A percentile compares a stretch with the other conserved stretches of the same genome.
These are phyloP conservation scores for Torymus auratus DNA, from an alignment of 2,888 invertebrate genomes.

Conservation along the genomic window DNA sequence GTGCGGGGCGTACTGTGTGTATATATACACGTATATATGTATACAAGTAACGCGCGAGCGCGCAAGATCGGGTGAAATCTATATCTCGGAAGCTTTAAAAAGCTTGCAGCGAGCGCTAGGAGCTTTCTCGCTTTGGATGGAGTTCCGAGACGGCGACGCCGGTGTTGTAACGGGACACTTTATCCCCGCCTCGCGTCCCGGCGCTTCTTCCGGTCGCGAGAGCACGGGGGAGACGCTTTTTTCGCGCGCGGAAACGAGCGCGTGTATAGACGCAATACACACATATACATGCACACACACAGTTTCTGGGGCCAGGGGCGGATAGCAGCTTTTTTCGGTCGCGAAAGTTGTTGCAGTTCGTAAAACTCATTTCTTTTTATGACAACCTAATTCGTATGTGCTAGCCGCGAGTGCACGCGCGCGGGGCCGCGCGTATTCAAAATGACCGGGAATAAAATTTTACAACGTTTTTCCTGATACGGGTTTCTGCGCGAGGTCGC, in stretches of 20 bases:
- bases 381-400: conserved; percentile 48
- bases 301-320: conserved; percentile 15
- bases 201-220: conserved; percentile 30
- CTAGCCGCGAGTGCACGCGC: neutral
- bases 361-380: conserved; percentile 52
- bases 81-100: conserved; percentile 56
- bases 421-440: neutral
- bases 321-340: conserved; percentile 10
- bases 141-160: conserved; percentile 55
- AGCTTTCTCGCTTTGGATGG: conserved; percentile 58
- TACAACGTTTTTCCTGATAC: conserved; percentile 36
- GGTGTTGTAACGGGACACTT: conserved; percentile 59
- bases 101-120: conserved; percentile 43
- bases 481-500: neutral
- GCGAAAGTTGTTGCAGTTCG: conserved; percentile 35
- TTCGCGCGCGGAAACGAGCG: conserved; percentile 18
- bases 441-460: conserved; percentile 43
- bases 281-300: neutral
- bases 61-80: conserved; percentile 42
- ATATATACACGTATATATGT: neutral
- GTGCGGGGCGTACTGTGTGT: neutral
- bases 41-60: conserved; percentile 3
- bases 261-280: neutral
- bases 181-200: conserved; percentile 54
- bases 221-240: conserved; percentile 7